phyloP scores from a whole-genome alignment of 2,113 vertebrate genomes.

The Leucopsar rothschildi region DNA sequence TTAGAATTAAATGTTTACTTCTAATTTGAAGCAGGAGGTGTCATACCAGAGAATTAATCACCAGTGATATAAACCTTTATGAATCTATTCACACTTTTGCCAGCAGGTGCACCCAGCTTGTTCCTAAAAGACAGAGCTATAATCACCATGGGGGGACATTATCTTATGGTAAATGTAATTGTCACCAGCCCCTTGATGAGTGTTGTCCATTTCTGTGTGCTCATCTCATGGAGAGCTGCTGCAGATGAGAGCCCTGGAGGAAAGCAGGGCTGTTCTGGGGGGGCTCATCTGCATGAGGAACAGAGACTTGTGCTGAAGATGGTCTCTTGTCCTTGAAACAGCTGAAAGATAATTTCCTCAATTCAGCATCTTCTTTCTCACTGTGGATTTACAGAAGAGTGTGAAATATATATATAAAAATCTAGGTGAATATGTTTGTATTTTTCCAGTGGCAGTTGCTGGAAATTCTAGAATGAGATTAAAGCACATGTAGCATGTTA shows the following conservation, averaged over 20 bases:
- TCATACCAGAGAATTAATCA: background rate
- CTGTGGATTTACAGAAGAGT: background rate
- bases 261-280: background rate
- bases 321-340: background rate
- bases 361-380: background rate
- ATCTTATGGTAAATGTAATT: background rate
- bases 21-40: background rate
- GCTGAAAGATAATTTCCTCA: background rate
- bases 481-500: background rate
- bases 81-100: background rate
- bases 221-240: background rate
- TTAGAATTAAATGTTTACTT: background rate
- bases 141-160: background rate
- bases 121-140: background rate
- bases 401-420: background rate
- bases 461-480: background rate
- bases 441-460: background rate
- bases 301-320: background rate
- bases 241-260: background rate
- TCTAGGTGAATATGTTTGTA: accelerated
- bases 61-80: background rate
- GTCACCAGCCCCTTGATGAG: background rate
- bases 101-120: background rate
- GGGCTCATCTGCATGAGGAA: background rate
- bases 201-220: background rate